Conservation (phyloP, 2,113 vertebrate species). For the Hystrix cristata region DNA sequence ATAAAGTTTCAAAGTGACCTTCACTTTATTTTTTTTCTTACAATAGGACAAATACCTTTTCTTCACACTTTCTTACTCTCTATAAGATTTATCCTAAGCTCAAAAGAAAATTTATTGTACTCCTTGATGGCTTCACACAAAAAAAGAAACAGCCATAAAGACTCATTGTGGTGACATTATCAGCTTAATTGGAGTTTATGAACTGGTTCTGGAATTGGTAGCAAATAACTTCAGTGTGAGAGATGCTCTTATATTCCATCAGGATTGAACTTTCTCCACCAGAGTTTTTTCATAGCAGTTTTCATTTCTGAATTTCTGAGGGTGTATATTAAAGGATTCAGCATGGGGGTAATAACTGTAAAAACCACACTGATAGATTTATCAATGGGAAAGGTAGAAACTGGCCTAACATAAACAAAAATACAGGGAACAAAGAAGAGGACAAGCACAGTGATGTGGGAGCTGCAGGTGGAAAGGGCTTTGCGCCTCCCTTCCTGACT, state of each 20-base stretch:
- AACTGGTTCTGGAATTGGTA: background rate
- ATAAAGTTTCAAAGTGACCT: too few species aligned
- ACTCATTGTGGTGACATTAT: background rate
- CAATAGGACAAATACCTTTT: too few species aligned
- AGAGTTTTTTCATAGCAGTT: constrained; percentile 50
- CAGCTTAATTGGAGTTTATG: background rate
- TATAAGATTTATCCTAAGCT: background rate
- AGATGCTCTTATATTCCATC: background rate
- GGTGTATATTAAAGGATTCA: background rate
- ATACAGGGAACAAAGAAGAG: constrained; percentile 77
- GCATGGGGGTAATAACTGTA: constrained; percentile 52
- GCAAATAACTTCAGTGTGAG: background rate
- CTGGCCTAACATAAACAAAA: constrained; percentile 75
- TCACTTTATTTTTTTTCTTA: too few species aligned
- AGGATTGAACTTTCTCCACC: background rate
- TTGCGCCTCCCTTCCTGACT: constrained; percentile 12
- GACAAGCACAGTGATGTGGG: constrained; percentile 70
- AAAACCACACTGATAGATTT: constrained; percentile 45
- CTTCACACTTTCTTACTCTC: too few species aligned
- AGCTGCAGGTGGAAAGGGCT: constrained; percentile 76
- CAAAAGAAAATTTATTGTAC: background rate
- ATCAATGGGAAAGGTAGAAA: constrained; percentile 44
- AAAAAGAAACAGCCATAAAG: background rate
- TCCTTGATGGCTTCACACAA: background rate
- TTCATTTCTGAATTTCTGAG: constrained; percentile 74